Percentiles rank a stretch among this genome's conserved stretches.
phyloP scores from a whole-genome alignment of 2,113 vertebrate genomes.

The human (Homo sapiens) region DNA sequence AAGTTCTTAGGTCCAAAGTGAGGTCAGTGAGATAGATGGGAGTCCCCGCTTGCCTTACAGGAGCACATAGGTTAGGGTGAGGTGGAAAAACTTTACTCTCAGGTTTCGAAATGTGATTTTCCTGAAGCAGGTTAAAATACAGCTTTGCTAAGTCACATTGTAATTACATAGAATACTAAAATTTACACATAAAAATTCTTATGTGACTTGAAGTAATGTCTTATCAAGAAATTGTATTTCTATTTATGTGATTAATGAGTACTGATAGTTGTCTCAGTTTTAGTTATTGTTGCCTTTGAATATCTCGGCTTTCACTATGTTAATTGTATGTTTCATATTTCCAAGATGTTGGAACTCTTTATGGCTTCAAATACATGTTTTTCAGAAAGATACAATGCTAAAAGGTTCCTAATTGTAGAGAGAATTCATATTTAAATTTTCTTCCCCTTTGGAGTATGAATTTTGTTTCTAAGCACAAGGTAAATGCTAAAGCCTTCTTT shows the following conservation, averaged over 20 bases:
- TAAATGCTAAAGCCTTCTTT: neutral
- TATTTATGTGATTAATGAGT: neutral
- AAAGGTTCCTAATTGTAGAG: neutral
- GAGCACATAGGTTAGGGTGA: constrained; percentile 50
- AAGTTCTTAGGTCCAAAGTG: constrained; percentile 42
- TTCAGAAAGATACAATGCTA: neutral
- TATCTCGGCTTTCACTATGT: neutral
- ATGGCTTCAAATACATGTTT: neutral
- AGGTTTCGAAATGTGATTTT: neutral
- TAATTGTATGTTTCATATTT: neutral
- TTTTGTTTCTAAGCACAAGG: neutral
- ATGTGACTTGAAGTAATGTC: neutral
- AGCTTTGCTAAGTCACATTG: neutral
- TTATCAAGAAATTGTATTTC: neutral
- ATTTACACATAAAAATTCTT: neutral
- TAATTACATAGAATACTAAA: neutral
- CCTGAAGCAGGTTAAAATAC: neutral
- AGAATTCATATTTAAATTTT: neutral
- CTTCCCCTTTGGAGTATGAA: neutral
- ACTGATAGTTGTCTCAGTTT: neutral
- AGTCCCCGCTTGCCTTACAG: constrained; percentile 59
- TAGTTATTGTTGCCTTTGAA: neutral
- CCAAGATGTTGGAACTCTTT: neutral
- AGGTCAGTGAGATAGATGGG: constrained; percentile 50
- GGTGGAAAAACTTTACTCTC: constrained; percentile 52